Percentiles rank a stretch among this genome's conserved stretches.
These are phyloP conservation scores for Hoplodrina ambigua DNA, from an alignment of 2,888 invertebrate genomes.

Conservation along the genomic window DNA sequence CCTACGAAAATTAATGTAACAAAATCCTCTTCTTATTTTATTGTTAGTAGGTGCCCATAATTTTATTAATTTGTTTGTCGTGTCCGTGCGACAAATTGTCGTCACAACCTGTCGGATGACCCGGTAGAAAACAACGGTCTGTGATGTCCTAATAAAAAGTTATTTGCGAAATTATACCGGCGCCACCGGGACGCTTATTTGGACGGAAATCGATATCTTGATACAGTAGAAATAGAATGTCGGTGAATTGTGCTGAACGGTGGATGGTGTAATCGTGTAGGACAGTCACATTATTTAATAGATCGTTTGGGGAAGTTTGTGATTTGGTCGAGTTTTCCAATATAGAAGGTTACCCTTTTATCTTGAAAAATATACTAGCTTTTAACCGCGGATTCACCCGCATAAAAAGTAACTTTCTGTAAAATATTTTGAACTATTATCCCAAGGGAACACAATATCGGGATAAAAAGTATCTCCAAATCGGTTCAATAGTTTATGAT, in stretches of 20 bases:
- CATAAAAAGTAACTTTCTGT: too few species aligned
- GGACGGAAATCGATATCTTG: slow-evolving; percentile 72
- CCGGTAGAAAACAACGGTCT: slow-evolving; percentile 68
- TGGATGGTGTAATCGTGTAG: background rate
- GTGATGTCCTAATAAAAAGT: slow-evolving; percentile 78
- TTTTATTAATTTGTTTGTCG: slow-evolving; percentile 59
- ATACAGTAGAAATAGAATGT: slow-evolving; percentile 70
- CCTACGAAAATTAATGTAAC: background rate
- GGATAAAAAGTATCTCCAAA: too few species aligned
- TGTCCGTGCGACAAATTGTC: slow-evolving; percentile 30
- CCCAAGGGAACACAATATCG: too few species aligned
- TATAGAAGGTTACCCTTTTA: background rate
- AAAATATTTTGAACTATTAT: too few species aligned
- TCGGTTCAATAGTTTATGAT: too few species aligned
- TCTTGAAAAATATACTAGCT: too few species aligned
- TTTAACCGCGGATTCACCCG: too few species aligned
- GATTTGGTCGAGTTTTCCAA: slow-evolving; percentile 1
- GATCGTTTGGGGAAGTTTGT: background rate
- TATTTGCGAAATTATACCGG: slow-evolving; percentile 78
- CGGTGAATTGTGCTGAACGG: slow-evolving; percentile 61
- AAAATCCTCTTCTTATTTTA: background rate
- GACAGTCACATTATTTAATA: slow-evolving; percentile 14
- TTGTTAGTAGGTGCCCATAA: slow-evolving; percentile 3
- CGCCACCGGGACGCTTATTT: slow-evolving; percentile 75
- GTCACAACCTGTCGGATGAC: slow-evolving; percentile 38